These are phyloP conservation scores for Melanotaenia maccullochi DNA, from an alignment of 2,797 vertebrate genomes.

Conservation along the genomic window DNA sequence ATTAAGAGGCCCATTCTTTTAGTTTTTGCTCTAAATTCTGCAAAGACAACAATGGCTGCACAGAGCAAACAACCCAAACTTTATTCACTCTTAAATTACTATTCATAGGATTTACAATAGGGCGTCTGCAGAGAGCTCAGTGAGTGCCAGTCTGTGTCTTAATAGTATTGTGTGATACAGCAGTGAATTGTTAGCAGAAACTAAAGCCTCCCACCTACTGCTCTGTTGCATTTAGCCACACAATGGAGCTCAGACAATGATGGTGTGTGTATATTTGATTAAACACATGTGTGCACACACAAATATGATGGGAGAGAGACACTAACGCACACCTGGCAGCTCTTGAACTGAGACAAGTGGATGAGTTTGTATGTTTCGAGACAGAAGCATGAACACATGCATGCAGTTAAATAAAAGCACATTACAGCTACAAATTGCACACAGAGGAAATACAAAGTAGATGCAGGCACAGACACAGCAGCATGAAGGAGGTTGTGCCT, in stretches of 20 bases:
- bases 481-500: constrained; percentile 2
- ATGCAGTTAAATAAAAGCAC: constrained; percentile 8
- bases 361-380: constrained; percentile 8
- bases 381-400: not conserved
- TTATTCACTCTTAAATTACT: constrained; percentile 66
- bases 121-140: constrained; percentile 49
- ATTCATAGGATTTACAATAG: constrained; percentile 70
- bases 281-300: constrained; percentile 10
- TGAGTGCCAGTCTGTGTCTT: constrained; percentile 56
- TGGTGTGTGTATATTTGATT: constrained; percentile 27
- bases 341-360: constrained; percentile 25
- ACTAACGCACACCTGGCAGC: constrained; percentile 40
- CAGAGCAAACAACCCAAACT: constrained; percentile 44
- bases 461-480: not conserved
- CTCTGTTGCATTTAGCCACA: constrained; percentile 64
- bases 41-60: constrained; percentile 45
- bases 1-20: constrained; percentile 7
- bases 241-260: constrained; percentile 58
- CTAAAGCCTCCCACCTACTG: constrained; percentile 57
- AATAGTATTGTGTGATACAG: constrained; percentile 61
- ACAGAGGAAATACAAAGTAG: not conserved
- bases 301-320: constrained; percentile 12
- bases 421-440: not conserved
- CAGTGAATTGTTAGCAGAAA: constrained; percentile 58
- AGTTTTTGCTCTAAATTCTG: constrained; percentile 32